Evolutionary conservation across 2,888 invertebrate species (phyloP).

Genomic region (Keiferia lycopersicella): DNA sequence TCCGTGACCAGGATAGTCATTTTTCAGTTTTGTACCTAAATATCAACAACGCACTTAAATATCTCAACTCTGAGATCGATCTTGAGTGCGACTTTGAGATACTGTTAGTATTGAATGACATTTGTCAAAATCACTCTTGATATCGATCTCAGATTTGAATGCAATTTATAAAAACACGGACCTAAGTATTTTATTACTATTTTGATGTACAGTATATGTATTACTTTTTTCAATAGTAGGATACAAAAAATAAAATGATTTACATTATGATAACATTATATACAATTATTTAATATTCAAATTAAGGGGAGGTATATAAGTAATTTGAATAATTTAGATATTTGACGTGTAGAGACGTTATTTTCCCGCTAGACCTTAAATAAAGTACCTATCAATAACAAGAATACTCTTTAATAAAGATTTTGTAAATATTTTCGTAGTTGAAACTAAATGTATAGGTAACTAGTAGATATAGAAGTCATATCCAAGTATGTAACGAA

Average conservation of each 20-base stretch:
- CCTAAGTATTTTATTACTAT: no score
- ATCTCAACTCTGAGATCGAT: no score
- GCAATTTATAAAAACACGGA: no score
- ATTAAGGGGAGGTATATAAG: not conserved
- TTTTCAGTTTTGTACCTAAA: not conserved
- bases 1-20: not conserved
- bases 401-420: constrained; percentile 16
- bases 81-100: no score
- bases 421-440: constrained; percentile 24
- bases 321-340: not conserved
- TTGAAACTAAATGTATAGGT: constrained; percentile 6
- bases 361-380: not conserved
- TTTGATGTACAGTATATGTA: not conserved
- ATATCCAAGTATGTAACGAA: constrained; percentile 29
- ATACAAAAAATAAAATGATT: not conserved
- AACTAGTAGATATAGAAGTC: constrained; percentile 11
- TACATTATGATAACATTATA: not conserved
- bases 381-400: constrained; percentile 10
- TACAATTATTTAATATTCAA: not conserved
- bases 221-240: not conserved
- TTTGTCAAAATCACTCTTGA: no score
- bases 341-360: not conserved
- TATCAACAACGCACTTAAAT: not conserved
- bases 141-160: no score
- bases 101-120: no score